Base-by-base conservation (phyloP, 30 jellyfish, hydroid and myxozoan genomes). In the Hydractinia symbiolongicarpus region DNA sequence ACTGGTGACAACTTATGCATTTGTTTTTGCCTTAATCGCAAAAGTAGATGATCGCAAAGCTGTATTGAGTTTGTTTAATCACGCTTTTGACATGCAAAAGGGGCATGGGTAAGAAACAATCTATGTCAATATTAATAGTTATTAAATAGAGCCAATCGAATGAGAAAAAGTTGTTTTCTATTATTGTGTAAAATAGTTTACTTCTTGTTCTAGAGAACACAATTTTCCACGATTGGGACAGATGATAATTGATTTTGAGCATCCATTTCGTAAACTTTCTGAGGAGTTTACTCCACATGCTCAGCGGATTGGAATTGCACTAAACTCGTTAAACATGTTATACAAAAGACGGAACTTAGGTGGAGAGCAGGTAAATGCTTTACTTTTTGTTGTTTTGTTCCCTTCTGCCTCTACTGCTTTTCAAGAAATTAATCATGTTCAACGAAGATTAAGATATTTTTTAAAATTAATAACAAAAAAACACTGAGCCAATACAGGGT, bases 281-380 rank as follows among this genome's bases (percentile, higher is more conserved):
- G 98, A 91, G 72, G 96, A 86, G 79, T 91, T 91, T 75, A 91
- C 95, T 2, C 96, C 98, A 5, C 98, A 91, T 75, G 96, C 98
- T 16, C 95, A 84, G 85, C 57, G 98, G 58, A 86, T 91, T 82
- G 98, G 98, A 13, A 86, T 91, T 61, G 96, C 96, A n/a, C 78
- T 91, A 52, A 86, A 78, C 75, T 80, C 96, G 9, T 68, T 91
- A 54, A 86, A 86, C 62, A 69, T 81, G 88, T 66, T 91, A 6
- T 91, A 79, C 66, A 76, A 44, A 55, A 77, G 93, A 68, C 55
- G 98, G 40, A 86, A 86, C 81, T 55, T 84, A 5, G 75, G 86
- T 73, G 98, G 96, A n/a, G 96, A 91, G 5, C 90, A 82, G 96
- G 98, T 91, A 50, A 64, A 51, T 6, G 74, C 44, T 30, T 30